Evolutionary conservation across 2,888 invertebrate species (phyloP), one percentile per base, ranked within the genome.

Genomic region (Caenorhabditis sp.): DNA sequence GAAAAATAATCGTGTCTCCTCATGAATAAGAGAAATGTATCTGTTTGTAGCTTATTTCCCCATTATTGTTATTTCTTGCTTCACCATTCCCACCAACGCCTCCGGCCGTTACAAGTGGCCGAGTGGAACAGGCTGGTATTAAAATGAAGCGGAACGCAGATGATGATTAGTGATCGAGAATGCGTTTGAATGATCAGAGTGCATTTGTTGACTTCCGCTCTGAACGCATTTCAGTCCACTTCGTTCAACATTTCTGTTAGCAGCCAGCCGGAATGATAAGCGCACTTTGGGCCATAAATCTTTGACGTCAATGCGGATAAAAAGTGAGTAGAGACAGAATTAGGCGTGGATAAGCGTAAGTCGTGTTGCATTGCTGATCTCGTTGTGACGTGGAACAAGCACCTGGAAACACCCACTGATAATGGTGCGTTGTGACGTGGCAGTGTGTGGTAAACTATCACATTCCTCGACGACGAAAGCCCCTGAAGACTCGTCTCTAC

Each of bases 291-390:
- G 61, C 61, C 35, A 32, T 17, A 50, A 48, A 48, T 59, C 46
- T 50, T 61, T 61, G 61, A 61, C 61, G 61, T 61, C 61, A 61
- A 48, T 30, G 53, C 30, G 43, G 58, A 55, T 55, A 30, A 58
- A 45, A 35, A 13, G 53, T 37, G 43, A 15, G 22, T 45, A 17
- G 32, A 20, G 46, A 48, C 37, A 17, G 24, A 48, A 22, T 26
- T 37, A 45, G 22, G 15, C 27, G 32, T 17, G 32, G 32, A 39
- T 59, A 59, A 46, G 46, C 46, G 27, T 59, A 59, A 46, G 46
- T 35, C 46, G 15, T 35, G 32, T 35, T 61, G 61, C 35, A 52
- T 61, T 48, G 27, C 20, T 37, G 7, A 35, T 24, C 9, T 9
- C 9, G 24, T 35, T 37, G 11, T 61, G 26, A 48, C 26, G 35